phyloP scores from a whole-genome alignment of 1,140 invertebrate species.

The Aphelenchoides besseyi region DNA sequence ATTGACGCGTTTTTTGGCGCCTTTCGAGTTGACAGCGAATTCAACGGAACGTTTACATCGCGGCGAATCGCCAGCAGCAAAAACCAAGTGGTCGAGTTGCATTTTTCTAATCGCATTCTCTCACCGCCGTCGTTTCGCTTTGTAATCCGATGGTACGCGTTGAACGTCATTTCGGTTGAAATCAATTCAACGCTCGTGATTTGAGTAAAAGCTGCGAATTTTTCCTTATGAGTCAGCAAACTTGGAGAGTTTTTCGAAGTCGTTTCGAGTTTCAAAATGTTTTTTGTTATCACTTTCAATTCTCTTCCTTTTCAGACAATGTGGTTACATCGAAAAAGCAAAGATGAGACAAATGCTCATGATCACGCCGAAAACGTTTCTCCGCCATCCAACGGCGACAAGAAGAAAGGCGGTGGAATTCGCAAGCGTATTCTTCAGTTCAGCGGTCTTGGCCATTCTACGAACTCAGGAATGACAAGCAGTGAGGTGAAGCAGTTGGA shows the following conservation, averaged over 20 bases:
- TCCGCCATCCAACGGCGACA: background rate
- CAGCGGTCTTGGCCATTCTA: slow-evolving; percentile 13
- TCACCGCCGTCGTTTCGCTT: too few relatives aligned
- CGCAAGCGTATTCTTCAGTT: slow-evolving; percentile 47
- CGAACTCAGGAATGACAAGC: slow-evolving; percentile 52
- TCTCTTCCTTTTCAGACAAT: slow-evolving; percentile 2
- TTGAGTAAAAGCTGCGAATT: too few relatives aligned
- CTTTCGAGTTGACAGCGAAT: too few relatives aligned
- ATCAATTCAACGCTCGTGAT: too few relatives aligned
- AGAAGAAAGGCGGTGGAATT: slow-evolving; percentile 51
- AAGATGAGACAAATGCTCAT: slow-evolving; percentile 12
- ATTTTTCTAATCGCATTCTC: too few relatives aligned
- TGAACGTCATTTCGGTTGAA: too few relatives aligned
- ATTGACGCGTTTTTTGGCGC: too few relatives aligned
- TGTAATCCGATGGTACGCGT: too few relatives aligned
- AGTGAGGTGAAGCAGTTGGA: slow-evolving; percentile 64
- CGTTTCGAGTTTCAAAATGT: background rate
- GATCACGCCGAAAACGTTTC: slow-evolving; percentile 10
- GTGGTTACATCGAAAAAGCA: slow-evolving; percentile 27
- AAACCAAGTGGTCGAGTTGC: too few relatives aligned
- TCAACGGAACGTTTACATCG: too few relatives aligned
- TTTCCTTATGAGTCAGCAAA: too few relatives aligned
- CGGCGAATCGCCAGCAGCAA: too few relatives aligned
- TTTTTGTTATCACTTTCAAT: background rate
- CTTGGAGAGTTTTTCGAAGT: background rate